Conservation (phyloP, 2,797 vertebrate genomes). For the Falco berigora region DNA sequence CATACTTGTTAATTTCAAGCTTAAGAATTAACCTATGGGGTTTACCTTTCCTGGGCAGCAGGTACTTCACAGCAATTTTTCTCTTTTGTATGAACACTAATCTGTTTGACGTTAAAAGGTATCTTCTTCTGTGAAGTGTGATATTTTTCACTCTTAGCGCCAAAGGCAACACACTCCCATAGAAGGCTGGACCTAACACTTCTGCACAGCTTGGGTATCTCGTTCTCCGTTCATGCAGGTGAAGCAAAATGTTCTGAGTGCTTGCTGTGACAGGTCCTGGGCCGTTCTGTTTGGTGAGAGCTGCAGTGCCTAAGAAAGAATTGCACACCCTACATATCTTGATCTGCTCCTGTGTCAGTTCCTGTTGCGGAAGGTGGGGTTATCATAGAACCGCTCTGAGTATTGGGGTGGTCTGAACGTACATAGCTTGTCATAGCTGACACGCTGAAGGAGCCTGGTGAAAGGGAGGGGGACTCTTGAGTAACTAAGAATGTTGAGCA, state of each 20-base stretch:
- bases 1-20: background rate
- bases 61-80: background rate
- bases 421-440: background rate
- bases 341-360: background rate
- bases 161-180: background rate
- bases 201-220: background rate
- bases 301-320: background rate
- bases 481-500: background rate
- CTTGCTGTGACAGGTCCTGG: background rate
- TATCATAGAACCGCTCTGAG: background rate
- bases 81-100: background rate
- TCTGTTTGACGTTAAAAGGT: background rate
- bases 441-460: background rate
- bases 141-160: background rate
- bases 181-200: background rate
- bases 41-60: background rate
- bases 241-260: background rate
- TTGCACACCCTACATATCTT: background rate
- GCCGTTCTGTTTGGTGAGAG: background rate
- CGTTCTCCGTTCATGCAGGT: background rate
- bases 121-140: too few relatives aligned
- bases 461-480: background rate
- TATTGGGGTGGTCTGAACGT: background rate
- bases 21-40: background rate
- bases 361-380: background rate